Conservation (phyloP, 2,113 vertebrate genomes). For the Microcebus ravelobensis region DNA sequence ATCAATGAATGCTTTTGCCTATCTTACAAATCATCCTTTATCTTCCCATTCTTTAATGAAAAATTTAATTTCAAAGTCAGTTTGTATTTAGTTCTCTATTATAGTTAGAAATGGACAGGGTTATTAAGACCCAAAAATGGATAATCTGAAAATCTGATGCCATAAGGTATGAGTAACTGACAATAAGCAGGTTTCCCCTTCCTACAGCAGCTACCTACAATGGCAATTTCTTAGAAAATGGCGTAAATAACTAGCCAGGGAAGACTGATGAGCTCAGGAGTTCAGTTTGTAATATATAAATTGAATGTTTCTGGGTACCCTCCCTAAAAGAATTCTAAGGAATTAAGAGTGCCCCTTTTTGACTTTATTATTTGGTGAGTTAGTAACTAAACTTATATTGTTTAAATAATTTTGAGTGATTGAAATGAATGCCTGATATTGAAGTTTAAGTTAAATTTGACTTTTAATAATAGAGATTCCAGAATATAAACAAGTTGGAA, state of each 20-base stretch:
- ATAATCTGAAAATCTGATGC: slow-evolving; percentile 21
- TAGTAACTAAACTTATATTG: slow-evolving; percentile 14
- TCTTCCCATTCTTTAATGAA: slow-evolving; percentile 8
- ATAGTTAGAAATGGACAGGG: not conserved
- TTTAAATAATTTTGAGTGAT: not conserved
- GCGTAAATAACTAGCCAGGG: not conserved
- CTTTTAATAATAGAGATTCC: slow-evolving; percentile 6
- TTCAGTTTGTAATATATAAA: not conserved
- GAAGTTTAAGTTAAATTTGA: slow-evolving; percentile 29
- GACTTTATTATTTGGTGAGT: slow-evolving; percentile 15
- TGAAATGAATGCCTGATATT: not conserved
- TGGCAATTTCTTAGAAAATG: not conserved
- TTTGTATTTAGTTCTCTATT: not conserved
- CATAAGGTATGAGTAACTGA: not conserved
- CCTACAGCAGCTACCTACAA: not conserved
- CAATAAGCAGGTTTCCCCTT: not conserved
- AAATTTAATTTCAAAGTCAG: slow-evolving; percentile 37
- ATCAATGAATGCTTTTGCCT: not conserved
- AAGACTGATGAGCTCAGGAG: not conserved
- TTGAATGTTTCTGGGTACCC: not conserved
- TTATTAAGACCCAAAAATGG: not conserved
- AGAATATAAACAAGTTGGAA: slow-evolving; percentile 25
- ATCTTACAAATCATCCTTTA: slow-evolving; percentile 12
- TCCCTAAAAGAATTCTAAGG: not conserved
- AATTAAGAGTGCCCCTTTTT: not conserved